Conservation (phyloP, 2,888 invertebrate species). For the Chorisops tibialis region DNA sequence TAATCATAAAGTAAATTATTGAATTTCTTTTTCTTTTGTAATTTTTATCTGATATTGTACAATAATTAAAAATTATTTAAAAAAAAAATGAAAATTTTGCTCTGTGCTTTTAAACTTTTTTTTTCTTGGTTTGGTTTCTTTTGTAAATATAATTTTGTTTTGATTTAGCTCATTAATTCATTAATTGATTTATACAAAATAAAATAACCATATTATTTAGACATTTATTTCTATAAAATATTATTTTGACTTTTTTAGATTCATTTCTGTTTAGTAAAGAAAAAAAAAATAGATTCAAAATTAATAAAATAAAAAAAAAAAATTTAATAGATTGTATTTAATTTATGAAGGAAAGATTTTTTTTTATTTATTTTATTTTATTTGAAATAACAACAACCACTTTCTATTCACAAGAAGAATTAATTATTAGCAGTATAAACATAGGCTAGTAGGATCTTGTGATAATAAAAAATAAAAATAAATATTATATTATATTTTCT, state of each 20-base stretch:
- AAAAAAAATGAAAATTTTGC: constrained; percentile 18
- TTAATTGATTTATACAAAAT: background rate
- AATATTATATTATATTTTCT: constrained; percentile 14
- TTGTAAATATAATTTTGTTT: background rate
- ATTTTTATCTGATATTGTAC: constrained; percentile 20
- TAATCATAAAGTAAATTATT: constrained; percentile 22
- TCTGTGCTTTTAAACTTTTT: constrained; percentile 1
- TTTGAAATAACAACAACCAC: constrained; percentile 31
- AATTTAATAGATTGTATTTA: background rate
- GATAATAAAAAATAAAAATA: constrained; percentile 18
- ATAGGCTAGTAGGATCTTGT: background rate
- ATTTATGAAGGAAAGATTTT: background rate
- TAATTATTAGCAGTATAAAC: constrained; percentile 9
- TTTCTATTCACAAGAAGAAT: constrained; percentile 30
- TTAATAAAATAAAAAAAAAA: constrained; percentile 1
- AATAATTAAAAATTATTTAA: too few relatives aligned
- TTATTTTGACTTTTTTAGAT: too few relatives aligned
- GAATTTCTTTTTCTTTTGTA: constrained; percentile 27
- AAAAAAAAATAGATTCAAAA: background rate
- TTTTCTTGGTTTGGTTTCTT: background rate
- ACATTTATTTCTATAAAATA: background rate
- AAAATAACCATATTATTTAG: background rate
- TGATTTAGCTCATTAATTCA: too few relatives aligned
- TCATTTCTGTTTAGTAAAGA: constrained; percentile 8
- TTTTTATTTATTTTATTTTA: constrained; percentile 27